phyloP scores from a whole-genome alignment of 2,113 vertebrate genomes.

The Lampris megalopsis region DNA sequence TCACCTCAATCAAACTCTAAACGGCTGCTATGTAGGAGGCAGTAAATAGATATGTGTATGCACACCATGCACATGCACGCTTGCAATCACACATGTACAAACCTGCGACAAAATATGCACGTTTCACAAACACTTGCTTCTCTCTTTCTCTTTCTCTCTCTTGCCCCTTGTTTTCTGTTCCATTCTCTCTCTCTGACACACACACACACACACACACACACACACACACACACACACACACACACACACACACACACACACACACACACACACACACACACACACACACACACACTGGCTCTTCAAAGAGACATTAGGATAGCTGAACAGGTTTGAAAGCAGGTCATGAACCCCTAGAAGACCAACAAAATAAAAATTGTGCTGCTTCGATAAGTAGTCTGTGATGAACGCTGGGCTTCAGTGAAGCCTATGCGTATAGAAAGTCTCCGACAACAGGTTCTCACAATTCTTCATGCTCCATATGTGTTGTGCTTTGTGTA shows the following conservation, averaged over 20 bases:
- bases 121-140: constrained; percentile 19
- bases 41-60: constrained; percentile 41
- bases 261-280: too few species aligned
- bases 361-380: constrained; percentile 30
- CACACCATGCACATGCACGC: constrained; percentile 13
- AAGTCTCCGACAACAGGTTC: too few species aligned
- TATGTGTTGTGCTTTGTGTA: too few species aligned
- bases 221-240: too few species aligned
- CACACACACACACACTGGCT: not conserved
- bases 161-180: not conserved
- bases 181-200: not conserved
- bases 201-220: not conserved
- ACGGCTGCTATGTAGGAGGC: constrained; percentile 48
- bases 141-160: not conserved
- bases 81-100: constrained; percentile 1
- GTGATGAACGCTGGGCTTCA: not conserved
- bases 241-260: too few species aligned
- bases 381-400: constrained; percentile 12
- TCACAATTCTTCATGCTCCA: too few species aligned
- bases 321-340: constrained; percentile 14
- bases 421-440: too few species aligned
- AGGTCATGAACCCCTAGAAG: constrained; percentile 8
- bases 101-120: constrained; percentile 21
- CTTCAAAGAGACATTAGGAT: not conserved
- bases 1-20: constrained; percentile 62